These are phyloP conservation scores for Cepaea hortensis DNA, from an alignment of 2,888 invertebrate genomes.

Conservation along the genomic window DNA sequence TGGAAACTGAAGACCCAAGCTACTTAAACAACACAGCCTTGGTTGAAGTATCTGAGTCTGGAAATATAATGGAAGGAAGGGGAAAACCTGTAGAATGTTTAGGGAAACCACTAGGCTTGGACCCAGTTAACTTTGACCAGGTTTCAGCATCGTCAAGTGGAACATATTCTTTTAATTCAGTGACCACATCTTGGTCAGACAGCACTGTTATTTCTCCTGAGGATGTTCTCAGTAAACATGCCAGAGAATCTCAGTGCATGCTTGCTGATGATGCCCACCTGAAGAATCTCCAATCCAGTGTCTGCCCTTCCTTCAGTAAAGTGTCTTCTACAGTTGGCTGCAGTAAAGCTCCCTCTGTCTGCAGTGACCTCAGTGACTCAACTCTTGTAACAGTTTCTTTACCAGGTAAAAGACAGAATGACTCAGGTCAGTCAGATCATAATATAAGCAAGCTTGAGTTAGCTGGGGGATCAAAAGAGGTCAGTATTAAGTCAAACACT, in stretches of 20 bases:
- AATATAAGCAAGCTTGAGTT: neutral
- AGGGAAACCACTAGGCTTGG: neutral
- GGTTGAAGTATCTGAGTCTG: neutral
- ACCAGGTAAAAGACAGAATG: neutral
- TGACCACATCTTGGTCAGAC: constrained; percentile 1
- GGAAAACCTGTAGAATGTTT: neutral
- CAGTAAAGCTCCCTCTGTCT: neutral
- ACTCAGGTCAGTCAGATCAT: too few species aligned
- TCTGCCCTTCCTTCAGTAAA: neutral
- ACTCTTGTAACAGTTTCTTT: neutral
- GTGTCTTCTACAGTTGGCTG: neutral
- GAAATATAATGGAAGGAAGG: too few species aligned
- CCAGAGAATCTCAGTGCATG: neutral
- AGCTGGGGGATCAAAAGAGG: neutral
- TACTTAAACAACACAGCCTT: neutral
- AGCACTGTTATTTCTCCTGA: constrained; percentile 33
- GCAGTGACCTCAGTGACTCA: neutral
- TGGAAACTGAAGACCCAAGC: neutral
- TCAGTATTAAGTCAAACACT: neutral
- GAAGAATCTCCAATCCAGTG: neutral
- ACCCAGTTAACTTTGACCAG: neutral
- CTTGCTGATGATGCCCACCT: constrained; percentile 1
- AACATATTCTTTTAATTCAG: neutral
- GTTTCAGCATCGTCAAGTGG: neutral
- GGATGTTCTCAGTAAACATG: constrained; percentile 11